phyloP scores from a whole-genome alignment of 2,797 vertebrate genomes.

The Chelidonichthys spinosus region DNA sequence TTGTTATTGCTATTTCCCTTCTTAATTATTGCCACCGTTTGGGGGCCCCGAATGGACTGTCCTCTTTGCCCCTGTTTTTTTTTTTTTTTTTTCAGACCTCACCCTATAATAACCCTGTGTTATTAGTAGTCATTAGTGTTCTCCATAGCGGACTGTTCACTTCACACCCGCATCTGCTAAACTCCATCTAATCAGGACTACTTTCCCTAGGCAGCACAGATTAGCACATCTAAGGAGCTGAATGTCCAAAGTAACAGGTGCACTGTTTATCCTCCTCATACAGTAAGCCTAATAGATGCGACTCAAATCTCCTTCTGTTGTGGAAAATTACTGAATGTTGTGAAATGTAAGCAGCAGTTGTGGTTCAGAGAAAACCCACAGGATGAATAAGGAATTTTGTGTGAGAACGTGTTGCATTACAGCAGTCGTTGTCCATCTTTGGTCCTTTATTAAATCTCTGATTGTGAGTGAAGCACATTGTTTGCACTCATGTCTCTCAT shows the following conservation, averaged over 20 bases:
- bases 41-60: constrained; percentile 16
- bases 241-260: constrained; percentile 45
- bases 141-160: constrained; percentile 18
- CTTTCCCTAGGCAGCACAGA: constrained; percentile 32
- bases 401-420: neutral
- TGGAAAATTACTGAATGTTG: constrained; percentile 2
- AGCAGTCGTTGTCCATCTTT: neutral
- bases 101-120: constrained; percentile 30
- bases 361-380: neutral
- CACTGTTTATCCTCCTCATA: constrained; percentile 41
- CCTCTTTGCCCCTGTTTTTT: constrained; percentile 2
- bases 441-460: neutral
- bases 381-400: neutral
- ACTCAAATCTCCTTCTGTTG: constrained; percentile 12
- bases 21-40: constrained; percentile 55
- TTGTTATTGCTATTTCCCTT: constrained; percentile 37
- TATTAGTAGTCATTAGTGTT: constrained; percentile 54
- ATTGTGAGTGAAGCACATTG: constrained; percentile 8
- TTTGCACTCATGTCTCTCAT: constrained; percentile 9
- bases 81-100: neutral
- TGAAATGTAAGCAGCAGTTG: constrained; percentile 8
- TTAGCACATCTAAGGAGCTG: constrained; percentile 47
- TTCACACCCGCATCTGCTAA: constrained; percentile 35
- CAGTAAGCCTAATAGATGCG: constrained; percentile 20
- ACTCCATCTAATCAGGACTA: constrained; percentile 18